A percentile compares a stretch with the other conserved stretches of the same genome.
These are phyloP conservation scores for Vombatus ursinus DNA, from an alignment of 2,113 vertebrate species.

Conservation along the genomic window DNA sequence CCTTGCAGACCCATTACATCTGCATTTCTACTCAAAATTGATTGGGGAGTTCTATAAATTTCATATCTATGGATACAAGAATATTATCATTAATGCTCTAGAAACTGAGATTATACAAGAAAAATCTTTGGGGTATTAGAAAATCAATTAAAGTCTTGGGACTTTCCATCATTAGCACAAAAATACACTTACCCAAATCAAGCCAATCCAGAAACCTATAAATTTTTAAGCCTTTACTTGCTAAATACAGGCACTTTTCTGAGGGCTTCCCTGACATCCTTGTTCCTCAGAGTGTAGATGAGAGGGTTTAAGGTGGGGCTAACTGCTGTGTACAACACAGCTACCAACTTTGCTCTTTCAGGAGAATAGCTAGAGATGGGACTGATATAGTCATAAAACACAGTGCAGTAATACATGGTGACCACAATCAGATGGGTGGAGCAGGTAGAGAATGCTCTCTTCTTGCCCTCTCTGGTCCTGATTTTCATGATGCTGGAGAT, in stretches of 20 bases:
- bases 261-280: neutral
- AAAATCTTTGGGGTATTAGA: neutral
- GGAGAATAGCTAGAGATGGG: neutral
- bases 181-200: neutral
- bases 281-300: conserved; percentile 16
- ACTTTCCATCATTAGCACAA: neutral
- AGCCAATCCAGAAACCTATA: neutral
- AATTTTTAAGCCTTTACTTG: neutral
- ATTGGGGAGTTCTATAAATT: too few species aligned
- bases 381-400: neutral
- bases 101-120: neutral
- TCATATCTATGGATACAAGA: neutral
- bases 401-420: neutral
- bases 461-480: neutral
- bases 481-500: conserved; percentile 17
- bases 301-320: conserved; percentile 4
- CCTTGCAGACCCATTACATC: too few species aligned
- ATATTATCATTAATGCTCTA: neutral
- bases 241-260: neutral
- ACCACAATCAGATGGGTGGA: conserved; percentile 19
- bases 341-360: neutral
- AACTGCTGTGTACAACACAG: neutral
- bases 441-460: conserved; percentile 15
- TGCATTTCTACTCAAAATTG: too few species aligned
- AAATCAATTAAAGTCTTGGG: neutral